phyloP scores from a whole-genome alignment of 2,113 vertebrate species.

The Dendrocopos noguchii region DNA sequence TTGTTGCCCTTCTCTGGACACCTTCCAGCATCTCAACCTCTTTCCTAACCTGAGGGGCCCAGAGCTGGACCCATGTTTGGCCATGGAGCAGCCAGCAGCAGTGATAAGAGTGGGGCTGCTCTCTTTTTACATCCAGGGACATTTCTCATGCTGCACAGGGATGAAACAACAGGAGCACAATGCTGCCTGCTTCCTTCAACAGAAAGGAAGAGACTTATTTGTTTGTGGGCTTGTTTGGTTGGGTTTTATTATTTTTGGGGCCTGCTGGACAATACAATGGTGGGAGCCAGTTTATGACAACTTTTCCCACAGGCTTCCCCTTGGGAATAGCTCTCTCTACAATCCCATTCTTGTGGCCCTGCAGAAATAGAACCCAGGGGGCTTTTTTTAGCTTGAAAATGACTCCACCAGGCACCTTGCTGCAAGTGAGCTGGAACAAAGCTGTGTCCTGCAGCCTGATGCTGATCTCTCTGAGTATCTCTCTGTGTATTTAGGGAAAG shows the following conservation, averaged over 20 bases:
- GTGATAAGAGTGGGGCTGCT: neutral
- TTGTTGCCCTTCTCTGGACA: too few relatives aligned
- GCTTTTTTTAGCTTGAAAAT: slow-evolving; percentile 54
- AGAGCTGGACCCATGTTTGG: neutral
- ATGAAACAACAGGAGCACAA: neutral
- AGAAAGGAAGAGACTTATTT: slow-evolving; percentile 61
- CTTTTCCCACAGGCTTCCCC: slow-evolving; percentile 69
- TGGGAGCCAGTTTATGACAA: slow-evolving; percentile 71
- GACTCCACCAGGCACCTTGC: neutral
- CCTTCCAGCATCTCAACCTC: too few relatives aligned
- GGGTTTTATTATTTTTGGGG: slow-evolving; percentile 5
- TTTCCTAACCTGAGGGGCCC: too few relatives aligned
- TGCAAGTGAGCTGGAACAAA: slow-evolving; percentile 8
- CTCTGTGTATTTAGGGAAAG: slow-evolving; percentile 1
- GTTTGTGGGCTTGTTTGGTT: slow-evolving; percentile 20
- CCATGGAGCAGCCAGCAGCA: neutral
- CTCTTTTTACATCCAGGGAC: neutral
- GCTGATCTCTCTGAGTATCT: neutral
- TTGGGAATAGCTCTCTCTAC: slow-evolving; percentile 65
- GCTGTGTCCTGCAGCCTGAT: slow-evolving; percentile 29
- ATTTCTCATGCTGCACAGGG: neutral
- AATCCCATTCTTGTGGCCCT: slow-evolving; percentile 5
- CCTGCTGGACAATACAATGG: slow-evolving; percentile 72
- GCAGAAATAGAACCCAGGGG: slow-evolving; percentile 62
- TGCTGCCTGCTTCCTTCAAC: slow-evolving; percentile 38